Conservation (phyloP, 1,140 invertebrate genomes). For the Hirudo medicinalis region DNA sequence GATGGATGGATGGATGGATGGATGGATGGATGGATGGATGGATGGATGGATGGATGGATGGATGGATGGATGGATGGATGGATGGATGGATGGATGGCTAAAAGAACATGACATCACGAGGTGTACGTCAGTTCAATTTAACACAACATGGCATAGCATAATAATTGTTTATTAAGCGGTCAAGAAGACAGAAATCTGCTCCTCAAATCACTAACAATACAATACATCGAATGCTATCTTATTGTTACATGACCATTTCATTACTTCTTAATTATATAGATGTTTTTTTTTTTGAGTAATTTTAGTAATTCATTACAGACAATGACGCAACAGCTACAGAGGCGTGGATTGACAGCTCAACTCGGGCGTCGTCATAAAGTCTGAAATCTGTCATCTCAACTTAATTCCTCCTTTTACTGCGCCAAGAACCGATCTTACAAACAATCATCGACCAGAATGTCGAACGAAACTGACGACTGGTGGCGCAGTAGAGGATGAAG, state of each 20-base stretch:
- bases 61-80: conserved; percentile 10
- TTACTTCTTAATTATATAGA: too few relatives aligned
- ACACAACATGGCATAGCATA: too few relatives aligned
- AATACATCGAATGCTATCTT: too few relatives aligned
- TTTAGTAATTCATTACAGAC: not conserved
- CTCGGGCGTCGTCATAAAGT: too few relatives aligned
- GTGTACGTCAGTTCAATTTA: too few relatives aligned
- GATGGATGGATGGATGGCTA: not conserved
- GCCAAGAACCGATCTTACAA: not conserved
- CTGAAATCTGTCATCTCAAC: not conserved
- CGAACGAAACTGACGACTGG: conserved; percentile 76
- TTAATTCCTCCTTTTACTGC: not conserved
- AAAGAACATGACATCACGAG: too few relatives aligned
- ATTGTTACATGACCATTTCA: too few relatives aligned
- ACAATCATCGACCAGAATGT: conserved; percentile 48
- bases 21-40: conserved; percentile 10
- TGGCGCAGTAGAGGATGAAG: conserved; percentile 80
- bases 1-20: conserved; percentile 10
- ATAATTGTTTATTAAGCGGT: too few relatives aligned
- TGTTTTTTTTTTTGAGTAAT: too few relatives aligned
- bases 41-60: conserved; percentile 10
- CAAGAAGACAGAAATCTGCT: too few relatives aligned
- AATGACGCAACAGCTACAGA: not conserved
- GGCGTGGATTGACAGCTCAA: too few relatives aligned
- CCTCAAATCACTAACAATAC: too few relatives aligned